Base-by-base conservation (phyloP, 2,888 invertebrate genomes). In the Chrysotoxum bicinctum region DNA sequence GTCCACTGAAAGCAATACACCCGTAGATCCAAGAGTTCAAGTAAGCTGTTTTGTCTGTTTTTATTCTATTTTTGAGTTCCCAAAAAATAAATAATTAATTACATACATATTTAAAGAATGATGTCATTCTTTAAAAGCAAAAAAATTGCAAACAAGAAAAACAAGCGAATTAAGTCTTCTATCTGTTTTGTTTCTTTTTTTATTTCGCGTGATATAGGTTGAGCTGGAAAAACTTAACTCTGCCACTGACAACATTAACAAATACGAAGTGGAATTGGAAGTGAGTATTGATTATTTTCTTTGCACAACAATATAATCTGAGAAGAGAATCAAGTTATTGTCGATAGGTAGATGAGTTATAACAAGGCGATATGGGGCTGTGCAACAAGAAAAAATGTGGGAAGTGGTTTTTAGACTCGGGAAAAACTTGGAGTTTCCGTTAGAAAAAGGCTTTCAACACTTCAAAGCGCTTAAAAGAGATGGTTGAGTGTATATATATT, bases 241-340 rank as follows among this genome's bases (percentile, higher is more conserved):
- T 89, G 96, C 97, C 30, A 98, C 98, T 70, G 97, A 98, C 93
- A 97, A 97, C 92, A 98, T 98, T 89, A 98, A 98, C 92, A 95
- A 95, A 89, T 93, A 97, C 87, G 98, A 98, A 93, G 95, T 97
- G 87, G 97, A 97, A 91, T 93, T 98, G 89, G 98, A 98, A 92
- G 95, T 95, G 92, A 94, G 91, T 91, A 88, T 88, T 82, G 87
- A 86, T 88, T 88, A 45, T 45, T 87, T 87, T 80, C 87, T 87
- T 88, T 87, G 72, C 23, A 26, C 23, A 62, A 54, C 54, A 16
- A n/a, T n/a, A n/a, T 40, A 9, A 70, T 21, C 12, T 21, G 30
- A 21, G 64, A 48, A 32, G 52, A 32, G 50, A 37, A 54, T 45
- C 30, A 54, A 30, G 23, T 50, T n/a, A 7, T 60, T 54, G 37